These are phyloP conservation scores for Adoxophyes honmai DNA, from an alignment of 1,140 invertebrate species.

Conservation along the genomic window DNA sequence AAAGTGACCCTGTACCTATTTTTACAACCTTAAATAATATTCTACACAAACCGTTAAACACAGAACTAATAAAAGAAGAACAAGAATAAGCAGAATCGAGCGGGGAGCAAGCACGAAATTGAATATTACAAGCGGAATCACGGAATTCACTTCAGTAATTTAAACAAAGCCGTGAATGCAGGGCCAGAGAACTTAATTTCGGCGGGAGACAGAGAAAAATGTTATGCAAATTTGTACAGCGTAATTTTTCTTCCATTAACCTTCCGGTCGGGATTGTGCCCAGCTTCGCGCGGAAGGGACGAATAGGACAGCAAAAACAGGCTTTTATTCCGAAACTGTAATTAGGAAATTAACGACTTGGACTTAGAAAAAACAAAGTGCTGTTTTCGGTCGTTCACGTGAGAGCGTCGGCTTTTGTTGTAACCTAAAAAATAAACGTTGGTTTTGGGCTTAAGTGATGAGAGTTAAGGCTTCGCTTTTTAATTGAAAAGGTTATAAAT, in stretches of 20 bases:
- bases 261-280: conserved; percentile 45
- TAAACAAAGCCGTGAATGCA: conserved; percentile 62
- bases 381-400: conserved; percentile 46
- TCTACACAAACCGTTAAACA: conserved; percentile 22
- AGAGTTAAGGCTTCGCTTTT: background rate
- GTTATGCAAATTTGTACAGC: conserved; percentile 74
- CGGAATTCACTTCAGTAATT: conserved; percentile 59
- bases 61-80: conserved; percentile 21
- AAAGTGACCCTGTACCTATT: too few species aligned
- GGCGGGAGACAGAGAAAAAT: conserved; percentile 65
- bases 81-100: conserved; percentile 13
- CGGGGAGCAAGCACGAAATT: conserved; percentile 43
- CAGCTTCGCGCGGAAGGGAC: conserved; percentile 33
- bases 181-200: conserved; percentile 61
- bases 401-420: conserved; percentile 46
- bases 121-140: conserved; percentile 60
- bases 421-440: conserved; percentile 34
- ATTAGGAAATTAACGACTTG: conserved; percentile 72
- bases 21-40: too few species aligned
- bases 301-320: conserved; percentile 50
- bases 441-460: conserved; percentile 2
- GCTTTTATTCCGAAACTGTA: conserved; percentile 67
- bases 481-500: too few species aligned
- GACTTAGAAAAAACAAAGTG: conserved; percentile 58
- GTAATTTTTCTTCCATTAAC: conserved; percentile 74